Evolutionary conservation across 2,113 vertebrate species (phyloP).

Genomic region (Thunnus maccoyii): DNA sequence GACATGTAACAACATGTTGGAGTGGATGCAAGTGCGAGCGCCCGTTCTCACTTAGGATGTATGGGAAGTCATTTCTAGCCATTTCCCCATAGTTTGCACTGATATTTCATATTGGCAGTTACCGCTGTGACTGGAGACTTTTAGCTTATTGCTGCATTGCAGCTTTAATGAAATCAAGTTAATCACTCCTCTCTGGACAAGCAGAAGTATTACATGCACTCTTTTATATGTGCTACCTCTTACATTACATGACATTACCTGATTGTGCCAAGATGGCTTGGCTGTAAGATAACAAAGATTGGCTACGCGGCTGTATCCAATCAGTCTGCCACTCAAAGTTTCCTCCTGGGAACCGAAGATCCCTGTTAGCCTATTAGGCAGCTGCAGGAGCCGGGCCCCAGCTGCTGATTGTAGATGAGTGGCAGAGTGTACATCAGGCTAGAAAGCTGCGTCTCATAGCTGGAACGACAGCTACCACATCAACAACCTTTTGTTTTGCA

Average conservation of each 20-base stretch:
- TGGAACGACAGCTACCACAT: slow-evolving; percentile 35
- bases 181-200: slow-evolving; percentile 62
- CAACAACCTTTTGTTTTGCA: slow-evolving; percentile 34
- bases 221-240: slow-evolving; percentile 39
- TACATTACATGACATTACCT: slow-evolving; percentile 41
- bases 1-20: slow-evolving; percentile 39
- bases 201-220: slow-evolving; percentile 34
- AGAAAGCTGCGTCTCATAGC: slow-evolving; percentile 51
- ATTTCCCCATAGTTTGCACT: slow-evolving; percentile 33
- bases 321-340: slow-evolving; percentile 70
- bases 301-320: slow-evolving; percentile 55
- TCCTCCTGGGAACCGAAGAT: slow-evolving; percentile 55
- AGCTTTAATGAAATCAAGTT: slow-evolving; percentile 68
- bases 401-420: slow-evolving; percentile 73
- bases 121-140: slow-evolving; percentile 51
- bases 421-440: slow-evolving; percentile 63
- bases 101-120: slow-evolving; percentile 65
- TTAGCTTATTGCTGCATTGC: slow-evolving; percentile 63
- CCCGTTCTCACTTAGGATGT: slow-evolving; percentile 30
- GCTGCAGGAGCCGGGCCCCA: slow-evolving; percentile 65
- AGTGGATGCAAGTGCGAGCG: slow-evolving; percentile 28
- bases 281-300: slow-evolving; percentile 58
- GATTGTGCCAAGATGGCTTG: slow-evolving; percentile 46
- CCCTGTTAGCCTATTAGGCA: slow-evolving; percentile 79
- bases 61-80: slow-evolving; percentile 49